Percentiles rank a stretch among this genome's conserved stretches.
These are phyloP conservation scores for Brevipalpus yothersi DNA, from an alignment of 1,140 invertebrate genomes.

Conservation along the genomic window DNA sequence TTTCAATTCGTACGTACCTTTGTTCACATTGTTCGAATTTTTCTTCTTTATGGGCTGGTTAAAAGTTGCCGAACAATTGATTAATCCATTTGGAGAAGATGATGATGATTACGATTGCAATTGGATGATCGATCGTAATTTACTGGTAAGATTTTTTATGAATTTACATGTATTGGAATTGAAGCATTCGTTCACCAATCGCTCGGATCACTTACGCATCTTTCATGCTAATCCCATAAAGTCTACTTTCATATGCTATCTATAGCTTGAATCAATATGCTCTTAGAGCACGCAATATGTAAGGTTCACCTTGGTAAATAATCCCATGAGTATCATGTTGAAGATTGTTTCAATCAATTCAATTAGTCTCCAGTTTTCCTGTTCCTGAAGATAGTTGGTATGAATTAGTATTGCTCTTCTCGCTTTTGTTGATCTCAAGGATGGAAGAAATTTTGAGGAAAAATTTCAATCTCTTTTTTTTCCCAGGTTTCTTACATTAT, in stretches of 20 bases:
- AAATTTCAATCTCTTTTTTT: background rate
- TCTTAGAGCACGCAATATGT: no score
- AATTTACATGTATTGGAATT: no score
- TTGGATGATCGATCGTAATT: constrained; percentile 13
- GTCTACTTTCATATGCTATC: no score
- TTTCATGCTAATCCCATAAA: no score
- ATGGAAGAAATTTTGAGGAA: no score
- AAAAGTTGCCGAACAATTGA: constrained; percentile 20
- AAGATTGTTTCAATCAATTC: background rate
- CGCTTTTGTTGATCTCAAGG: no score
- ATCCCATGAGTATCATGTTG: background rate
- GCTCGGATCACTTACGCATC: no score
- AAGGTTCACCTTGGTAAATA: background rate
- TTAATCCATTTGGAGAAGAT: constrained; percentile 26
- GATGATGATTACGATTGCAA: constrained; percentile 26
- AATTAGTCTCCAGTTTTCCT: no score
- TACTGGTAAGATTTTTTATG: background rate
- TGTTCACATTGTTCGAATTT: constrained; percentile 38
- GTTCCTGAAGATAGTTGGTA: no score
- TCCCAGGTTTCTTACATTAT: constrained; percentile 9
- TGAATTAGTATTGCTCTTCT: no score
- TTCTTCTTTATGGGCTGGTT: constrained; percentile 91
- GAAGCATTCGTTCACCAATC: no score
- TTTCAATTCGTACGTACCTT: constrained; percentile 13
- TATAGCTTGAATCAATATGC: no score